Percentiles rank a stretch among this genome's conserved stretches.
phyloP scores from a whole-genome alignment of 2,888 invertebrate genomes.

The Chymomyza procnemis region DNA sequence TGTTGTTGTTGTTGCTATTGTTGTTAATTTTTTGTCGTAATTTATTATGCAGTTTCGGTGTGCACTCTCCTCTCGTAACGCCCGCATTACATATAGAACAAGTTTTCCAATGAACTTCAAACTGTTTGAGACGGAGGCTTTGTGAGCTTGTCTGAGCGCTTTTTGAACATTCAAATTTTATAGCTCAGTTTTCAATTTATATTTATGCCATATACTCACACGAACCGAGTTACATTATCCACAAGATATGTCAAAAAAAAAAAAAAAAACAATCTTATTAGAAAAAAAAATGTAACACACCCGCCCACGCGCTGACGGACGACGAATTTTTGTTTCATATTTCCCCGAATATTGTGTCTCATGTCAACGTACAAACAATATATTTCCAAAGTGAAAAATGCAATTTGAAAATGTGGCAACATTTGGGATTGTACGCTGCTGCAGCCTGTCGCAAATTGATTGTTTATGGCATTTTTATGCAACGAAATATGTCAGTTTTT shows the following conservation, averaged over 20 bases:
- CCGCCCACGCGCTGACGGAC: neutral
- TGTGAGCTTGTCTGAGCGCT: neutral
- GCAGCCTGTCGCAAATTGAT: neutral
- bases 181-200: constrained; percentile 56
- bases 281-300: neutral
- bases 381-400: neutral
- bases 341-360: neutral
- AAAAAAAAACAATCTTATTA: neutral
- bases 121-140: neutral
- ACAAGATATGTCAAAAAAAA: neutral
- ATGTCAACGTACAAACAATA: neutral
- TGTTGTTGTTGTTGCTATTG: too few relatives aligned
- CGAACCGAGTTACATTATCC: neutral
- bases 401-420: neutral
- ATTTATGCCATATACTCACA: constrained; percentile 36
- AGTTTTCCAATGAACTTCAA: constrained; percentile 46
- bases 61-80: constrained; percentile 4
- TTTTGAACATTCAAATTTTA: constrained; percentile 47
- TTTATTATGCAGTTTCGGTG: neutral
- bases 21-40: neutral
- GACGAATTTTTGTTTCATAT: too few relatives aligned
- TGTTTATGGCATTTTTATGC: neutral
- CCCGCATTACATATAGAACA: constrained; percentile 46
- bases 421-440: neutral
- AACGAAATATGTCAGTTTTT: neutral